A percentile compares a stretch with the other conserved stretches of the same genome.
These are phyloP conservation scores for Emydura subglobosa DNA, from an alignment of 2,113 vertebrate species.

Conservation along the genomic window DNA sequence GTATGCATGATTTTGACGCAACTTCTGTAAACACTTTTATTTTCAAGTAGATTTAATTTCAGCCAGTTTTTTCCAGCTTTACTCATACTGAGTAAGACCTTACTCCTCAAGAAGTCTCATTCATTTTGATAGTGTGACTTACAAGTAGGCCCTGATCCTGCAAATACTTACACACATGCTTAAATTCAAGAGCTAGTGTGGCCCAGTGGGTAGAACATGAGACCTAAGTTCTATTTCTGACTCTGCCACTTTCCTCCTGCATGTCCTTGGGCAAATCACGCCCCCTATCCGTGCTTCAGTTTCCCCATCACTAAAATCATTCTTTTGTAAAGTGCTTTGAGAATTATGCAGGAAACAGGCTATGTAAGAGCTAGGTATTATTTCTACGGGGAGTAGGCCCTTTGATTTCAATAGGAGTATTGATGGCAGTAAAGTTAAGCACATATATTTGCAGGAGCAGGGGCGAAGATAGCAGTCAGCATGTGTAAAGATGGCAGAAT, in stretches of 20 bases:
- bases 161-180: neutral
- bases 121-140: neutral
- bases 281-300: neutral
- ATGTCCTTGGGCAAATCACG: neutral
- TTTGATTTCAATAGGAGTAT: neutral
- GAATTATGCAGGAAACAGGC: neutral
- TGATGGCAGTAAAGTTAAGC: too few relatives aligned
- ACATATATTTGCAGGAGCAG: neutral
- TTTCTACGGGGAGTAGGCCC: neutral
- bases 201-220: neutral
- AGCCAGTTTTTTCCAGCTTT: constrained; percentile 55
- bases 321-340: neutral
- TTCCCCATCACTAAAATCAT: neutral
- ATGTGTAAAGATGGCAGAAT: neutral
- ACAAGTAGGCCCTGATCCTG: neutral
- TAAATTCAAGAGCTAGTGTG: neutral
- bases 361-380: neutral
- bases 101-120: rapidly evolving
- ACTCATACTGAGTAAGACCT: neutral
- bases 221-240: neutral
- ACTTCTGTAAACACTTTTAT: constrained; percentile 46
- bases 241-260: neutral
- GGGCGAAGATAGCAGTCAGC: neutral
- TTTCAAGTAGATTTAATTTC: constrained; percentile 51
- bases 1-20: constrained; percentile 24